Base-by-base conservation (phyloP, 1,140 invertebrate species). In the Heliconius melpomene region DNA sequence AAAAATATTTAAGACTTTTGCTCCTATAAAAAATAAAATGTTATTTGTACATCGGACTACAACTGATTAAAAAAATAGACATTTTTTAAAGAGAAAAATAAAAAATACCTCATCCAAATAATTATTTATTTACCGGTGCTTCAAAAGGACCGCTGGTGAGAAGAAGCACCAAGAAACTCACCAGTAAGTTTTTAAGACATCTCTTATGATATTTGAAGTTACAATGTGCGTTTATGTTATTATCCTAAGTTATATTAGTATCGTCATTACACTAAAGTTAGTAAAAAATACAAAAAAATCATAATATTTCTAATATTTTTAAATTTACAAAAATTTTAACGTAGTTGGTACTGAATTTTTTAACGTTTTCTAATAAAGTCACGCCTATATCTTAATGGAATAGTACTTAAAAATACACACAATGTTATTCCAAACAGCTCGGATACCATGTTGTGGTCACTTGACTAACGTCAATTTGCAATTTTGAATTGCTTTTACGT, bases 141-240 rank as follows among this genome's bases (percentile, higher is more conserved):
- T 74, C 73, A 46, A 23, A 74, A 74, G 11, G 73, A 74, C 73
- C 40, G 5, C 38, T 74, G 73, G 40, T 23, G 73, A 74, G 73
- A 74, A 74, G 73, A 74, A 74, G 73, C 73, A 74, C 73, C 73
- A 74, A 74, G 73, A 74, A 74, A 74, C 73, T 74, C 46, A 74
- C 20, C 46, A 74, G 73, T 74, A n/a, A 40, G 73, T 74, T 74
- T 13, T 46, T 38, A 18, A n/a, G 16, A 40, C 13, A 40, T 40
- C 11, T 40, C 5, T 52, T n/a, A 60, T 60, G 20, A 26, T 23
- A 23, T 26, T 9, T 60, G 26, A 23, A 46, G 40, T 11, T 3
- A 60, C 54, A 60, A 23, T 60, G 54, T 60, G 54, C 54, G 54
- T 60, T 60, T 26, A 57, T 3, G n/a, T 60, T 60, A 60, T 9